Evolutionary conservation across 2,797 vertebrate genomes (phyloP).

Genomic region (Huso huso): DNA sequence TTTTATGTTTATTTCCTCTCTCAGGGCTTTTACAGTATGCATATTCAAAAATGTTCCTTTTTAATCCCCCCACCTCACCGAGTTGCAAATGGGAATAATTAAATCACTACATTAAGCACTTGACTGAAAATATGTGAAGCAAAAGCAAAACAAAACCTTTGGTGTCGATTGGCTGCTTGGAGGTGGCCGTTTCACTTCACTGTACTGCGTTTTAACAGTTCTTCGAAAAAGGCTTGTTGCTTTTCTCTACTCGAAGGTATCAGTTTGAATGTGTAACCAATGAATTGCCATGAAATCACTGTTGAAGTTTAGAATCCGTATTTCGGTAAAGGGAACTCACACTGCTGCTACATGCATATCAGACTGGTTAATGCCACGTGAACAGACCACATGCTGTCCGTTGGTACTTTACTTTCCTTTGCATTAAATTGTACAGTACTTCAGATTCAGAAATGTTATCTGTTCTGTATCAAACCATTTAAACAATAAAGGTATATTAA

Average conservation of each 20-base stretch:
- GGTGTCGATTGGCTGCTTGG: constrained; percentile 1
- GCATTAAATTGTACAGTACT: constrained; percentile 73
- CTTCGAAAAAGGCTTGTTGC: constrained; percentile 18
- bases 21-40: constrained; percentile 83
- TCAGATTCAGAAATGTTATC: constrained; percentile 74
- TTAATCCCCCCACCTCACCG: constrained; percentile 38
- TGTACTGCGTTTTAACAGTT: constrained; percentile 23
- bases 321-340: constrained; percentile 78
- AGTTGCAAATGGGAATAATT: constrained; percentile 69
- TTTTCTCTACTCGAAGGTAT: constrained; percentile 50
- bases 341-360: constrained; percentile 76
- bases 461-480: constrained; percentile 88
- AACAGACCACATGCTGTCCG: constrained; percentile 69
- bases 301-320: constrained; percentile 57
- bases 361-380: constrained; percentile 66
- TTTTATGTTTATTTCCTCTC: constrained; percentile 58
- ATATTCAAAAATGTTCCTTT: constrained; percentile 41
- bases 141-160: constrained; percentile 24
- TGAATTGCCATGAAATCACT: constrained; percentile 22
- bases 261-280: constrained; percentile 18
- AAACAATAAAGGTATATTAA: constrained; percentile 88
- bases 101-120: constrained; percentile 94
- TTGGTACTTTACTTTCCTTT: constrained; percentile 73
- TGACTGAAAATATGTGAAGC: constrained; percentile 71
- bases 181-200: not conserved